Evolutionary conservation across 2,113 vertebrate species (phyloP).

Genomic region (Hyaena hyaena): DNA sequence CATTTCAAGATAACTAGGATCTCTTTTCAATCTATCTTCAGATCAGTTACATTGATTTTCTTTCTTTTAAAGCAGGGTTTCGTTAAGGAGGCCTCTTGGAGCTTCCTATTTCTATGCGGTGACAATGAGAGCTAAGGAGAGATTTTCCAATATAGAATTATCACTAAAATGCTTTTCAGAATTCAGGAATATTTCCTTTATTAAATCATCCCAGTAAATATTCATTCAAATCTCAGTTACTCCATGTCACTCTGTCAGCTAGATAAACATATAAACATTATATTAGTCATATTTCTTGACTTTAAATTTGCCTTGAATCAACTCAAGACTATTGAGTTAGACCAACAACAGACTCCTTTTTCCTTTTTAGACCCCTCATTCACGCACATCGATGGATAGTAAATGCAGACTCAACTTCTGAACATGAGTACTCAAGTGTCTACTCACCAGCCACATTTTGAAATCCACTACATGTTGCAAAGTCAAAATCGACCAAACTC

Average conservation of each 20-base stretch:
- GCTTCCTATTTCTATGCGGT: neutral
- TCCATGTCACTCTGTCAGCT: neutral
- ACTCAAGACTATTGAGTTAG: neutral
- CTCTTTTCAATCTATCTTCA: neutral
- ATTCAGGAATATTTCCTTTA: slow-evolving; percentile 9
- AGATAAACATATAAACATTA: slow-evolving; percentile 19
- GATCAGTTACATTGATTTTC: slow-evolving; percentile 35
- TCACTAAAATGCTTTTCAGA: slow-evolving; percentile 26
- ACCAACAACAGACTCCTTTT: neutral
- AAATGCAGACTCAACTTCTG: neutral
- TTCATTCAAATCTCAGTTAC: neutral
- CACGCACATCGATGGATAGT: neutral
- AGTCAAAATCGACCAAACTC: neutral
- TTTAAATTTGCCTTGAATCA: neutral
- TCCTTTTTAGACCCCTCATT: neutral
- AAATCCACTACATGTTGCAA: slow-evolving; percentile 3
- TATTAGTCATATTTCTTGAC: slow-evolving; percentile 11
- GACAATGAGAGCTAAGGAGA: neutral
- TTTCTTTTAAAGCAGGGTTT: slow-evolving; percentile 8
- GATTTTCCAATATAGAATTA: slow-evolving; percentile 24
- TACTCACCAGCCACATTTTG: neutral
- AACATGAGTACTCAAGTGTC: neutral
- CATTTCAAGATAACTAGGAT: neutral
- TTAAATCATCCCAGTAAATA: slow-evolving; percentile 29
- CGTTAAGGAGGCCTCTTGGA: neutral